phyloP scores from a whole-genome alignment of 2,888 invertebrate species.

The Diploptera punctata region DNA sequence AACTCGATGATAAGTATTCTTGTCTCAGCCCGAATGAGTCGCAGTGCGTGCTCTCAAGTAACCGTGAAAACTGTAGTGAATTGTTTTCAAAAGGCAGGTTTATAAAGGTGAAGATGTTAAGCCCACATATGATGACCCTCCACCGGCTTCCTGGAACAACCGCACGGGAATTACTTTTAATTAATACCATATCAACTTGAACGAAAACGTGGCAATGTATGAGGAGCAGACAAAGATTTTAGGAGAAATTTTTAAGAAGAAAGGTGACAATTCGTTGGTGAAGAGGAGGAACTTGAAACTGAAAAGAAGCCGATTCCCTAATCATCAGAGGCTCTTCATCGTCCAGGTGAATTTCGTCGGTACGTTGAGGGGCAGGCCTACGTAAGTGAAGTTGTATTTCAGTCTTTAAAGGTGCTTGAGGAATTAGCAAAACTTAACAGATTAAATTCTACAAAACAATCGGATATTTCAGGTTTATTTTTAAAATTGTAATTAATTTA shows the following conservation, averaged over 20 bases:
- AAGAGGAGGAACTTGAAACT: not conserved
- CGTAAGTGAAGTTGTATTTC: not conserved
- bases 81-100: constrained; percentile 6
- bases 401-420: not conserved
- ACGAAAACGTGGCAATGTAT: constrained; percentile 3
- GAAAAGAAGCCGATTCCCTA: not conserved
- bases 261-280: not conserved
- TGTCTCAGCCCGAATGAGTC: not conserved
- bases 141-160: too few relatives aligned
- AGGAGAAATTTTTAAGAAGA: not conserved
- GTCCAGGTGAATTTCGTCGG: not conserved
- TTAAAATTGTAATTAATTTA: not conserved
- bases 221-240: not conserved
- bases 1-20: not conserved
- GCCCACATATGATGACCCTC: not conserved
- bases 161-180: constrained; percentile 14
- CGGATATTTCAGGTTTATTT: not conserved
- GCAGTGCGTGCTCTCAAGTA: not conserved
- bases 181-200: not conserved
- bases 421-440: not conserved
- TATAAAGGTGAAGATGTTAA: not conserved
- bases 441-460: not conserved
- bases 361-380: not conserved
- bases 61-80: not conserved
- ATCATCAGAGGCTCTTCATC: not conserved